These are phyloP conservation scores for Caenorhabditis remanei DNA, from an alignment of 1,140 invertebrate species.

Conservation along the genomic window DNA sequence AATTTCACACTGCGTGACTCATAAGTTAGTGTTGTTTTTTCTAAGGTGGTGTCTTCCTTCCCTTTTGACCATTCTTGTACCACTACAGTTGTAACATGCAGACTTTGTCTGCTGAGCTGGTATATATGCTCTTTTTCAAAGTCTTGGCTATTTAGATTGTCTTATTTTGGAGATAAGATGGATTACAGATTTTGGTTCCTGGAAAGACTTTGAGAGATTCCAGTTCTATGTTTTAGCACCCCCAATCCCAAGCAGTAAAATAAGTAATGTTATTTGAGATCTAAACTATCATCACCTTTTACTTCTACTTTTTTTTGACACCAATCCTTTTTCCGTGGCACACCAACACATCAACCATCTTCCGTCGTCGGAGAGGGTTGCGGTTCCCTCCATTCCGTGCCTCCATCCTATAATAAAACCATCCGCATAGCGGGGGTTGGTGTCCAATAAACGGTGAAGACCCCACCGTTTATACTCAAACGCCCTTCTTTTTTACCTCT, in stretches of 20 bases:
- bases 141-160: no score
- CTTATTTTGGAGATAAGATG: no score
- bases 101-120: no score
- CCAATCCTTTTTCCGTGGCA: background rate
- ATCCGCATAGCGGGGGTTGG: conserved; percentile 29
- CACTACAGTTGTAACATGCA: background rate
- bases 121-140: no score
- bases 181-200: no score
- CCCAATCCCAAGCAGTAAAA: no score
- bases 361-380: background rate
- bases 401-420: conserved; percentile 38
- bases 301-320: no score
- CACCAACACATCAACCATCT: background rate
- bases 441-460: conserved; percentile 44
- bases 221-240: no score
- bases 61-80: conserved; percentile 1
- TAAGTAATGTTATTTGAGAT: no score
- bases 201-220: no score
- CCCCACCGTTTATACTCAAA: conserved; percentile 35
- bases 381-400: background rate
- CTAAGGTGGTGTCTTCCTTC: background rate
- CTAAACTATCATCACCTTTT: no score
- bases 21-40: conserved; percentile 53
- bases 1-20: conserved; percentile 50
- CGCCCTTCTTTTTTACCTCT: conserved; percentile 40